Percentiles rank a stretch among this genome's conserved stretches.
These are phyloP conservation scores for Enteromius paludinosus DNA, from an alignment of 2,797 vertebrate species.

Conservation along the genomic window DNA sequence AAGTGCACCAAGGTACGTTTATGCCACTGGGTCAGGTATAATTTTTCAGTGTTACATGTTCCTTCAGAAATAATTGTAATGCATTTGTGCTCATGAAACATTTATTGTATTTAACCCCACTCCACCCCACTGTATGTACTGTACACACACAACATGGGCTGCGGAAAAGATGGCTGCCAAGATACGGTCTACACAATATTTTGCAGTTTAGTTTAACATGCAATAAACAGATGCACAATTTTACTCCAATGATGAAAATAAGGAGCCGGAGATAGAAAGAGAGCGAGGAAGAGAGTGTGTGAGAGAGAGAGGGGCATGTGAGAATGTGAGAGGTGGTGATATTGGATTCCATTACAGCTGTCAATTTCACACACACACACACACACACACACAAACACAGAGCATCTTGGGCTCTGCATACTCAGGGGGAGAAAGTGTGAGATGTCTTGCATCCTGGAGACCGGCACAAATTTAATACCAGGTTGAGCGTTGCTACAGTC, in stretches of 20 bases:
- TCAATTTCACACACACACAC: constrained; percentile 40
- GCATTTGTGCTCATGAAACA: not conserved
- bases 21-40: no score
- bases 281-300: not conserved
- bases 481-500: constrained; percentile 60
- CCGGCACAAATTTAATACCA: constrained; percentile 74
- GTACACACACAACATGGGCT: not conserved
- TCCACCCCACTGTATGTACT: not conserved
- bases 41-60: not conserved
- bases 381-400: constrained; percentile 20
- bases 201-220: constrained; percentile 3
- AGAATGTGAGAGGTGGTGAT: constrained; percentile 59
- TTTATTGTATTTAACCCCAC: no score
- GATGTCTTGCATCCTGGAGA: constrained; percentile 73
- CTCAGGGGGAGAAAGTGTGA: constrained; percentile 64
- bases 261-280: not conserved
- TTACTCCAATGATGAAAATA: constrained; percentile 13
- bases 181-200: not conserved
- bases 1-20: no score
- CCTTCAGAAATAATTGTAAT: not conserved
- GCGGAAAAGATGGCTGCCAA: not conserved
- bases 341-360: constrained; percentile 69
- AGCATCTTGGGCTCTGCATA: constrained; percentile 35
- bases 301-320: constrained; percentile 16
- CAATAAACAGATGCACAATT: constrained; percentile 17